Evolutionary conservation across 2,888 invertebrate species (phyloP).

Genomic region (Mycalesis mineus): DNA sequence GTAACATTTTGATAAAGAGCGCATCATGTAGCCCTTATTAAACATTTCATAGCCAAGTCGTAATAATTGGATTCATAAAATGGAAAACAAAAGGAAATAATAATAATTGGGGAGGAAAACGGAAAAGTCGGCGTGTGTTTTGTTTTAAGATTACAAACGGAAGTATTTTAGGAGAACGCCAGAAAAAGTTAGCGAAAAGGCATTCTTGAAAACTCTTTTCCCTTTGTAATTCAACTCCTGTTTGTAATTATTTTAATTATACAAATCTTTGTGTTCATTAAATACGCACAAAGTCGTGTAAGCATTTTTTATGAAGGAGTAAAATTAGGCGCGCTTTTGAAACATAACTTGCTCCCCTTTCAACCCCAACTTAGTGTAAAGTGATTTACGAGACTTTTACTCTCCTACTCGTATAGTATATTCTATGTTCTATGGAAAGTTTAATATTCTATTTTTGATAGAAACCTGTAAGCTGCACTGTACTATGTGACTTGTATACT

Average conservation of each 20-base stretch:
- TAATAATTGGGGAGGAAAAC: not conserved
- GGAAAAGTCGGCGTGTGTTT: not conserved
- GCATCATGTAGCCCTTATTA: not conserved
- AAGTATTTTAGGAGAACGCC: not conserved
- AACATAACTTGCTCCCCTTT: not conserved
- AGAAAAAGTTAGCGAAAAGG: not conserved
- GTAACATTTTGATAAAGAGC: not conserved
- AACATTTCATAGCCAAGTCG: not conserved
- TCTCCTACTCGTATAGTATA: too few relatives aligned
- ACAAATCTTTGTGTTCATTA: constrained; percentile 4
- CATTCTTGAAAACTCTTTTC: not conserved
- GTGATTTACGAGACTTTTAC: too few relatives aligned
- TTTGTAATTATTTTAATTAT: constrained; percentile 6
- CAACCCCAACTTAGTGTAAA: not conserved
- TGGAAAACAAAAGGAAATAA: not conserved
- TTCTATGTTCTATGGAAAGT: too few relatives aligned
- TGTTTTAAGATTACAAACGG: constrained; percentile 1
- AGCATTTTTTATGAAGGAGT: not conserved
- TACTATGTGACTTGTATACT: too few relatives aligned
- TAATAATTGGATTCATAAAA: not conserved
- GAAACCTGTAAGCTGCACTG: too few relatives aligned
- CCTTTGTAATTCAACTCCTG: not conserved
- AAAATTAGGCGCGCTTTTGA: not conserved
- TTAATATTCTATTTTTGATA: too few relatives aligned
- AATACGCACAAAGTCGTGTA: not conserved